phyloP scores from a whole-genome alignment of 2,113 vertebrate species.

The Macaca nemestrina region DNA sequence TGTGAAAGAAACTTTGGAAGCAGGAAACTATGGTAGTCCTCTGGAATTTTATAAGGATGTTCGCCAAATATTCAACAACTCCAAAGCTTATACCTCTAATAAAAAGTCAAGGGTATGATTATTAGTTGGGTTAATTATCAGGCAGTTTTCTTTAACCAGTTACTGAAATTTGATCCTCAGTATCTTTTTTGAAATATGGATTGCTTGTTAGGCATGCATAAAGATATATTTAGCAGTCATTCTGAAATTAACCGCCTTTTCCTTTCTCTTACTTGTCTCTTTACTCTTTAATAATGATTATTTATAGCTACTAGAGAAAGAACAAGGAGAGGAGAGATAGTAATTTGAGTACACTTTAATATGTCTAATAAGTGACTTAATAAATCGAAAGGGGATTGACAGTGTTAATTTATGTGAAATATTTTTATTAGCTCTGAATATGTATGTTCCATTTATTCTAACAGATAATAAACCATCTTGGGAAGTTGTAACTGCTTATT shows the following conservation, averaged over 20 bases:
- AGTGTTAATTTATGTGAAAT: constrained; percentile 36
- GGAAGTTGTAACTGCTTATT: background rate
- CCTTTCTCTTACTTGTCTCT: background rate
- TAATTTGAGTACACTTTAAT: constrained; percentile 47
- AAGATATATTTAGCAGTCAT: constrained; percentile 3
- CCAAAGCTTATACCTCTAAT: constrained; percentile 98
- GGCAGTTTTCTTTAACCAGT: constrained; percentile 36
- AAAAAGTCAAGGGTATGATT: constrained; percentile 96
- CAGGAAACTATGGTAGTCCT: constrained; percentile 94
- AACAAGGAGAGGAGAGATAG: background rate
- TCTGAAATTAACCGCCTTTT: constrained; percentile 44
- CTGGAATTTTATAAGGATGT: constrained; percentile 97
- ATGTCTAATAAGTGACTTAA: constrained; percentile 13
- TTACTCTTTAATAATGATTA: constrained; percentile 23
- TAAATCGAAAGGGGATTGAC: constrained; percentile 34
- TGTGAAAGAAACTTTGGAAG: constrained; percentile 93
- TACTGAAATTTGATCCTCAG: constrained; percentile 12
- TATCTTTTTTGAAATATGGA: constrained; percentile 5
- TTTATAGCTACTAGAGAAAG: constrained; percentile 6
- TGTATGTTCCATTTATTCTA: constrained; percentile 19
- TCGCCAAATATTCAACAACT: constrained; percentile 97
- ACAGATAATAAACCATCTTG: background rate
- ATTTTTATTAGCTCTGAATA: background rate
- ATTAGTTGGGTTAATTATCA: constrained; percentile 55
- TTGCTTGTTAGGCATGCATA: constrained; percentile 6